Evolutionary conservation across 2,113 vertebrate genomes (phyloP), one percentile per base, ranked within the genome.

Genomic region (Tetrao urogallus): DNA sequence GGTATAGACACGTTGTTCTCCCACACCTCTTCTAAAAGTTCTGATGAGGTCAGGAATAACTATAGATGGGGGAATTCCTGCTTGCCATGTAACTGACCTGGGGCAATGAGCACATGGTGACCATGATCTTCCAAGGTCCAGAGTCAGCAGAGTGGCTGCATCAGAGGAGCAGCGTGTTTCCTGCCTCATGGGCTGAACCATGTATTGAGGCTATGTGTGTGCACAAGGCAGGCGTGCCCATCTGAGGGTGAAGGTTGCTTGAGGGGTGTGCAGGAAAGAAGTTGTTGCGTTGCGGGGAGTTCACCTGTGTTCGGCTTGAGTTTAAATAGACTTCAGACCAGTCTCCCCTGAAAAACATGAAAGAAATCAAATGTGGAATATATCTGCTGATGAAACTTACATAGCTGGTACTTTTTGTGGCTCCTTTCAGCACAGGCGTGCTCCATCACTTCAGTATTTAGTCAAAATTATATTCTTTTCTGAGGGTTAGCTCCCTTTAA

Each of bases 161-260:
- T 34, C 2, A 1, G 32, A 32, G 45, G 6, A 75, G n/a, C 13
- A 48, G 60, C 28, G 10, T 2, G 22, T 65, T 79, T 61, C 16
- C 40, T 83, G 14, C 16, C n/a, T 88, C 43, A 18, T 0, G 1
- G 27, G 50, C 13, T 5, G 1, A 24, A 8, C 14, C 0, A 0
- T 4, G 12, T 11, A 8, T 45, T 17, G 36, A 58, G 50, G 24
- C 15, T 70, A 11, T 32, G 45, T 80, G 69, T 4, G 36, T 25
- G 16, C 38, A 86, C 69, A 58, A 60, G 27, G 8, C 30, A 67
- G 25, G 7, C 25, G 24, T 74, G 25, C 4, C 40, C 8, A 1
- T 5, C 2, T 14, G 27, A 21, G n/a, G 20, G 15, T 60, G 57
- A 56, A 77, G 42, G 17, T 13, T 21, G 45, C 1, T 0, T 74